Base-by-base conservation (phyloP, 1,140 invertebrate species). In the Tetranychus urticae region DNA sequence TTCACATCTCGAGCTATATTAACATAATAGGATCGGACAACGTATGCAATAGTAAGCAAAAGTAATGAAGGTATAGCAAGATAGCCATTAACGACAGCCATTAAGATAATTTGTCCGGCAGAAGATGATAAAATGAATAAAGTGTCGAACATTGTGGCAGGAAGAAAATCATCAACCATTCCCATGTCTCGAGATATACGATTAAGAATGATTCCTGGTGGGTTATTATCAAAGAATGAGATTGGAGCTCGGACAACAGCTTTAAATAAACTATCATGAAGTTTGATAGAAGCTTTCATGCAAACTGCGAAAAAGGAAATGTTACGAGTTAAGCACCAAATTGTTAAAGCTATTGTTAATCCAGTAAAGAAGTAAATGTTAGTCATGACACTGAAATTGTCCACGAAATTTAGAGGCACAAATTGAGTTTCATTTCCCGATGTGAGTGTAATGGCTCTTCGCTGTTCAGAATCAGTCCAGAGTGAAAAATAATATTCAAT, bases 151-250 rank as follows among this genome's bases (percentile, higher is more conserved):
- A 36, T 52, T 1, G 80, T 77, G 57, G 77, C 74, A 52, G 90
- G 88, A 45, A 94, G 70, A 10, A 84, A 76, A 69, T 90, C 86
- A 71, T 92, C 89, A 37, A 90, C 80, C 34, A 82, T 79, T 14
- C 85, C 86, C 71, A 89, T 80, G 69, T 92, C 88, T 72, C 87
- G 86, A 0, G 84, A 84, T 72, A 87, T 88, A 61, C 85, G 75
- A 69, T 88, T 90, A 13, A 90, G 72, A 58, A 89, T 85, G 14
- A 52, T 42, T 12, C 77, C 77, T 56, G 80, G 4, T 2, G 85
- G 82, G 70, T 92, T 92, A 10, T 80, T 82, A 65, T 88, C 87
- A 71, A 92, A 52, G 72, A 92, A 93, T 12, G 78, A 76, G 78
- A 91, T 88, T 1, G 82, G 84, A 0, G 84, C 82, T 8, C 81